Evolutionary conservation across 1,140 invertebrate genomes (phyloP), one percentile per base, ranked within the genome.

Genomic region (Parasteatoda tepidariorum): DNA sequence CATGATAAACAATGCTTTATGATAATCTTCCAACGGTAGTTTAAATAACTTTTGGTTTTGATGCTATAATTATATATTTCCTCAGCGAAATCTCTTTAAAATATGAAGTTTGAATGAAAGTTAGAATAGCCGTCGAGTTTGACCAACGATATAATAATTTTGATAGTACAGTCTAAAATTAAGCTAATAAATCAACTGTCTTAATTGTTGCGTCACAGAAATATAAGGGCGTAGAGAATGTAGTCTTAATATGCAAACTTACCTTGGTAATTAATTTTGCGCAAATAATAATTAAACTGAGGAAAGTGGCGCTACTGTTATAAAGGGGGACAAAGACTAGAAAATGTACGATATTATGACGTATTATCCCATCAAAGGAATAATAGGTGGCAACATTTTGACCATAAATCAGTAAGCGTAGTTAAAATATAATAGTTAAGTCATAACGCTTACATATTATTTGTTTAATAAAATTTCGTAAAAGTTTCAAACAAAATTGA

Each of bases 121-220:
- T 22, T 33, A 30, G 55, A 67, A 55, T 67, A 48, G 38, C 38
- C 2, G 41, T 33, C 62, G 28, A 38, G 64, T n/a, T 33, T 68
- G 48, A 38, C 48, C 18, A 28, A 28, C 18, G 41, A 31, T 34
- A 67, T 79, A 76, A 64, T 64, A 79, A 79, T 48, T 55, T 54
- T 64, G 48, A 79, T 79, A 79, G 57, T 41, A 79, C 18, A 59
- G 62, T 64, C 57, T 79, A 55, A 79, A 67, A 67, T 79, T 68
- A 59, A 30, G 62, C 41, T 67, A 79, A 79, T 79, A 79, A 79
- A 79, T 79, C 75, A 79, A 28, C 34, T 67, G 67, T 79, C 62
- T 79, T 79, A 79, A 79, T 67, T 41, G 62, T 24, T 24, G 54
- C 66, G 74, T 66, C 75, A 79, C 41, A 24, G 57, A 48, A 61